Evolutionary conservation across 2,888 invertebrate genomes (phyloP), one percentile per base, ranked within the genome.

Genomic region (Branchipolynoe longqiensis): DNA sequence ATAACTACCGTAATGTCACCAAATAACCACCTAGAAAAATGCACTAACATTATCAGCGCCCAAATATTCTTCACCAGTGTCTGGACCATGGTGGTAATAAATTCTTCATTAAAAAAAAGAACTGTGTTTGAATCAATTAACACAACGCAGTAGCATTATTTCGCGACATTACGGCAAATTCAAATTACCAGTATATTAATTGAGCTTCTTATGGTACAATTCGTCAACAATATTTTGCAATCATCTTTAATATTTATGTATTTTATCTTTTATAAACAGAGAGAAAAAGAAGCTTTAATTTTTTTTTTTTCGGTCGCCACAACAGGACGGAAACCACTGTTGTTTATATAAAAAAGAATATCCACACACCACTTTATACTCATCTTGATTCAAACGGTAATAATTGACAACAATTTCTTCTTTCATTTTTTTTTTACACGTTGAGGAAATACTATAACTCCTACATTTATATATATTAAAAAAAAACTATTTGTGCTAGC

Each of bases 371-470:
- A 38, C 18, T 36, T 69, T 69, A 69, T 38, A 31, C 12, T 38
- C 8, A 58, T 69, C 38, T 22, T 33, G 69, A 36, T n/a, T 69
- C 36, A 38, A 69, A 69, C 22, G 33, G 69, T 38, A 69, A 25
- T 69, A 12, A 69, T n/a, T 58, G 58, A 69, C 69, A 69, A 69
- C 69, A 69, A 69, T 36, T 48, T 12, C 8, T 48, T 8, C 48
- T n/a, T n/a, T n/a, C 28, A 62, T 62, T n/a, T n/a, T 28, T 62
- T 62, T 28, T 62, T 69, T 69, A 69, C 38, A 69, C 69, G 38
- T 69, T 38, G 36, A 69, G 14, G 62, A 62, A 69, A 58, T 36
- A 14, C 69, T 69, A 38, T n/a, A n/a, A 22, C 38, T 69, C 4
- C 58, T 33, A 69, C 69, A 69, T n/a, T n/a, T n/a, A n/a, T n/a